Base-by-base conservation (phyloP, 1,140 invertebrate species). In the Parapsyche elsis region DNA sequence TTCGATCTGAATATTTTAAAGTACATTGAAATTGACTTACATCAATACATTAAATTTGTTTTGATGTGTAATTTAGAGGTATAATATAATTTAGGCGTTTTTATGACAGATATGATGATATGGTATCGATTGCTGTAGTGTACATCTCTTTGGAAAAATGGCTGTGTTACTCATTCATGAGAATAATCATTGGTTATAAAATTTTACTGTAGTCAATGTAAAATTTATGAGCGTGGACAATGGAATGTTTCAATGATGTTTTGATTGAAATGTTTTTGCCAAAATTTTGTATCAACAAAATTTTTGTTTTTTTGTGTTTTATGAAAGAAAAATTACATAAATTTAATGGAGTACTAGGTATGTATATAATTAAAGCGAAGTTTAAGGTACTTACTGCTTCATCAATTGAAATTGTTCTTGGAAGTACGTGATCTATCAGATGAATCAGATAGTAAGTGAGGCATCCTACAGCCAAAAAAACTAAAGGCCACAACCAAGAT, bases 401-500 rank as follows among this genome's bases (percentile, higher is more conserved):
- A 57, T 75, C 16, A n/a, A 57, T 9, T 19, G 46, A 24, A 14
- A 75, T 49, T n/a, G 14, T 0, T 75, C 2, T 75, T 21, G 73
- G 73, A 12, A 75, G 24, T 30, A 30, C 16, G 57, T 75, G 16
- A 30, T 75, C 73, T 4, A 23, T 9, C 10, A 75, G 23, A 49
- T 53, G 45, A 49, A 75, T 26, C 1, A 57, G 12, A 16, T 75
- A 75, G 30, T 53, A 75, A 1, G 57, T 9, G 9, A 75, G 10
- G 4, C 44, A 49, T 53, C 73, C 73, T 1, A 9, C 16, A 0
- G 23, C 16, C 23, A 75, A 57, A 5, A 75, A 16, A 12, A 75
- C 1, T 75, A 75, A 26, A 14, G 73, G 73, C 73, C 73, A 75
- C 4, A 75, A 19, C 73, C 73, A 75, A 26, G 46, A 57, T 49